Evolutionary conservation across 2,797 vertebrate species (phyloP), one percentile per base, ranked within the genome.

Genomic region (Parotocinclus haroldoi): DNA sequence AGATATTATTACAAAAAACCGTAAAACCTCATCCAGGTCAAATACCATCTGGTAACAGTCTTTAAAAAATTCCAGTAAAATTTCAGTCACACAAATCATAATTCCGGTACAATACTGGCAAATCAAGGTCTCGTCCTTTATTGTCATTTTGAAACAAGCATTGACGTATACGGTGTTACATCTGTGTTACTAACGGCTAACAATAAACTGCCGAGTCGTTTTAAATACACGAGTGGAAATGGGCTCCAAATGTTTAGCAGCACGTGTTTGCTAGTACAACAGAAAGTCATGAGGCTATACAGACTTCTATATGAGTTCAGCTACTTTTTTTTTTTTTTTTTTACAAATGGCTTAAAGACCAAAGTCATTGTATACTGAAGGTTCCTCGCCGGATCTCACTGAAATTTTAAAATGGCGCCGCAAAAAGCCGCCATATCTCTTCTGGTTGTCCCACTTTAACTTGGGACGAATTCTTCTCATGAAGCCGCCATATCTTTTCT

Each of bases 401-500:
- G 89, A 92, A 72, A 96, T 89, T 85, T 96, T 96, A 90, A 96
- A 99, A 83, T 98, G 95, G 44, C 93, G 91, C 62, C 95, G 83
- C 81, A 98, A 90, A 81, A 96, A 97, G 7, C 95, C 93, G 0
- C 96, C 96, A 3, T 96, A 98, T n/a, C 95, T 86, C 78, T 94
- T 95, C 87, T 94, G 90, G 80, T 98, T 96, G 89, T 96, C 93
- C 96, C 94, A 97, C 78, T 92, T 94, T 59, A 97, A 82, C 84
- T 95, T 98, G 54, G 96, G 96, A 7, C 95, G 92, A 83, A 98
- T 92, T 78, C 95, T 90, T 71, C 95, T 84, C 92, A 99, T 83
- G 85, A 99, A 99, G 53, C 96, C 96, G 0, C 96, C 96, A 1
- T 99, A 99, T 67, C 96, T 91, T 78, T 99, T 99, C 79, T 96